Percentiles rank a stretch among this genome's conserved stretches.
phyloP scores from a whole-genome alignment of 2,888 invertebrate species.

The Chloroclysta siterata region DNA sequence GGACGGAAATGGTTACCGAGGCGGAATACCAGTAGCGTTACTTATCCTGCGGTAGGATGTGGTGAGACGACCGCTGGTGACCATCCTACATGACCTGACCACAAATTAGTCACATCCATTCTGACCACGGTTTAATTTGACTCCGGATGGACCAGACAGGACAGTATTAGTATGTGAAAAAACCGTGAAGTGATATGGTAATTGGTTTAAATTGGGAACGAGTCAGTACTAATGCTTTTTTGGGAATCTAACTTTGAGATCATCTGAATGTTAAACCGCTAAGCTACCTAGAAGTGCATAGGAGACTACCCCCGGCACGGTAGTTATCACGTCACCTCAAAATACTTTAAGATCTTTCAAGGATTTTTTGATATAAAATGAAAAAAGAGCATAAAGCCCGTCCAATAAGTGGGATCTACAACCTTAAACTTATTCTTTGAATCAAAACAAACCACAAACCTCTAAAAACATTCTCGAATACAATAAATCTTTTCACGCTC shows the following conservation, averaged over 20 bases:
- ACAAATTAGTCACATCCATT: constrained; percentile 17
- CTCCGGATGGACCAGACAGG: constrained; percentile 10
- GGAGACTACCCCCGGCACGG: too few relatives aligned
- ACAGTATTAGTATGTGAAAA: constrained; percentile 21
- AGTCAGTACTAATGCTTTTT: not conserved
- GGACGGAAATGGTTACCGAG: constrained; percentile 14
- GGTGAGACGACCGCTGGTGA: constrained; percentile 19
- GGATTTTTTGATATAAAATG: too few relatives aligned
- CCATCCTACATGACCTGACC: constrained; percentile 17
- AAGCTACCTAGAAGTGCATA: too few relatives aligned
- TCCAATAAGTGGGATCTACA: too few relatives aligned
- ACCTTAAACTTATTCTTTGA: constrained; percentile 8
- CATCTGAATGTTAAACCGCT: too few relatives aligned
- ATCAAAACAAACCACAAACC: constrained; percentile 14
- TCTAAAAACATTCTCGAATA: constrained; percentile 10
- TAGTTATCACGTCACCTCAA: too few relatives aligned
- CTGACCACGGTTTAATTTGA: constrained; percentile 2
- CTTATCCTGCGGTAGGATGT: constrained; percentile 22
- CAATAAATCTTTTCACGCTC: constrained; percentile 20
- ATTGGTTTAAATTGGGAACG: not conserved
- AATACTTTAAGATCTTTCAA: too few relatives aligned
- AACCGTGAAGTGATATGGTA: constrained; percentile 14
- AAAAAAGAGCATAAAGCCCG: too few relatives aligned
- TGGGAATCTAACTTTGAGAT: not conserved
- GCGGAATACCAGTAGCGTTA: constrained; percentile 6